Conservation (phyloP, 2,888 invertebrate genomes). For the Portevinia maculata region DNA sequence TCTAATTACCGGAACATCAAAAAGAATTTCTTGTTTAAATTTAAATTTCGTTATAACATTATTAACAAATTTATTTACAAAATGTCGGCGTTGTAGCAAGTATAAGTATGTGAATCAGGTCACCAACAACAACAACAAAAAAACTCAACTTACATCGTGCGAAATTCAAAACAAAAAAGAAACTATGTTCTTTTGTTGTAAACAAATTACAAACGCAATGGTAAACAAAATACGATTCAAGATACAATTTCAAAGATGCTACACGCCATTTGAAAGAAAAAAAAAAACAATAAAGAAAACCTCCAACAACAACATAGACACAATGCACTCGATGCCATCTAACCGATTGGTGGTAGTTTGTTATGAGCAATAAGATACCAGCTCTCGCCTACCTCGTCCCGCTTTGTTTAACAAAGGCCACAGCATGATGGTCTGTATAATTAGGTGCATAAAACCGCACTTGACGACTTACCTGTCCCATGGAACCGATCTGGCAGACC, state of each 20-base stretch:
- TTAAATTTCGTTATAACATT: slow-evolving; percentile 60
- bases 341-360: not conserved
- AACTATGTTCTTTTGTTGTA: slow-evolving; percentile 51
- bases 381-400: not conserved
- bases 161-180: slow-evolving; percentile 40
- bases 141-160: slow-evolving; percentile 47
- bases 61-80: slow-evolving; percentile 59
- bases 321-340: slow-evolving; percentile 24
- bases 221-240: slow-evolving; percentile 8
- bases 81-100: slow-evolving; percentile 20
- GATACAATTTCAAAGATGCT: slow-evolving; percentile 49
- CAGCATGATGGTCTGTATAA: slow-evolving; percentile 27
- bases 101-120: slow-evolving; percentile 53
- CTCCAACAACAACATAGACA: not conserved
- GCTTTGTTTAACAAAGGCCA: slow-evolving; percentile 24
- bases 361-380: slow-evolving; percentile 39
- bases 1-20: slow-evolving; percentile 32
- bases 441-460: slow-evolving; percentile 56
- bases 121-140: slow-evolving; percentile 19
- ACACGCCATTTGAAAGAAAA: slow-evolving; percentile 11
- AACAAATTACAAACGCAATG: slow-evolving; percentile 35
- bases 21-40: slow-evolving; percentile 18
- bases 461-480: slow-evolving; percentile 48
- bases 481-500: slow-evolving; percentile 20
- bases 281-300: slow-evolving; percentile 25